Evolutionary conservation across 1,140 invertebrate species (phyloP), one percentile per base, ranked within the genome.

Genomic region (Cephus cinctus): DNA sequence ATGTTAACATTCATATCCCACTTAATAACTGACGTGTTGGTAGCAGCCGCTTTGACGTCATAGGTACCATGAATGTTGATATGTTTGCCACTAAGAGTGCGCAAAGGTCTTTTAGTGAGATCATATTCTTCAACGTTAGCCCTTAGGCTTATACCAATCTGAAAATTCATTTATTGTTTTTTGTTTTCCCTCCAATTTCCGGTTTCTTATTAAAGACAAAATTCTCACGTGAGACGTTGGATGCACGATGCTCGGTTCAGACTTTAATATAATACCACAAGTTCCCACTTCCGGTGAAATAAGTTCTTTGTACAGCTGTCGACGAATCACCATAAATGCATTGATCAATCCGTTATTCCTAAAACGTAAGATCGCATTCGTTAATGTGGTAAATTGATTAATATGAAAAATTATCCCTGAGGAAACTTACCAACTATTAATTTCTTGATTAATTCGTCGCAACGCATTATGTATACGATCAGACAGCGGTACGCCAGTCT

Each of bases 1-100:
- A 61, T 1, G 16, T 67, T 61, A 3, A 69, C 4, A 31, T 72
- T 63, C 2, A 67, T 5, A 15, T 77, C 58, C 75, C 70, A 77
- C 0, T 46, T 62, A 18, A 57, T 54, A 0, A 60, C 18, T 15
- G 63, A 54, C 16, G 47, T 56, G 5, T 65, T 55, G 4, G 52
- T 58, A 4, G 43, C 21, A 0, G 41, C 56, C 15, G 49, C 49
- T 36, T 62, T 65, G 11, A 43, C 59, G 4, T 67, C 52, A 5
- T 66, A 12, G 5, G 47, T 58, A 31, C 55, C 65, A 8, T 41
- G 56, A 35, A 70, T 1, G n/a, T 54, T 54, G 5, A 65, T 42
- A 20, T 54, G 61, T 9, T 38, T 38, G 11, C 43, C 45, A 11
- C 6, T 40, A 5, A 65, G 5, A 0, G 42, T 2, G 21, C 51